phyloP scores from a whole-genome alignment of 2,797 vertebrate genomes.

The Megalops cyprinoides region DNA sequence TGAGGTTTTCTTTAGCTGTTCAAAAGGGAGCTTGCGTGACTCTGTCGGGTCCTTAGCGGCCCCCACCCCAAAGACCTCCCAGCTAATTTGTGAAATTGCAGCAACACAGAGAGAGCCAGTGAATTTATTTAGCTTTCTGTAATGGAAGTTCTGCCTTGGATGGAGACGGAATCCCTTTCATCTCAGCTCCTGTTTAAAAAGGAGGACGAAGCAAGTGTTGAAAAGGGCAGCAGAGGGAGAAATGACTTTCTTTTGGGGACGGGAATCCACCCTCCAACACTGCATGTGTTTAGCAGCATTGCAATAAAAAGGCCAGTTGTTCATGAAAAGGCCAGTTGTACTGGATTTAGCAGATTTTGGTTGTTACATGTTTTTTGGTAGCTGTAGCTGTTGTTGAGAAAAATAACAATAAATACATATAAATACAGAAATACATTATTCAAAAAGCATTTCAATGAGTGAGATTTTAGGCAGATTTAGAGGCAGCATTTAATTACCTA shows the following conservation, averaged over 20 bases:
- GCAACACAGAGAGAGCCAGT: conserved; percentile 13
- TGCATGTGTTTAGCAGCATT: conserved; percentile 15
- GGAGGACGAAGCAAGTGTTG: conserved; percentile 8
- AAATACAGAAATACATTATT: too few species aligned
- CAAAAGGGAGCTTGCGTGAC: conserved; percentile 33
- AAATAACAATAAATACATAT: neutral
- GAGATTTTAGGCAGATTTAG: too few species aligned
- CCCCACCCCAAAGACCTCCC: conserved; percentile 12
- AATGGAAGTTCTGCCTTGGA: neutral
- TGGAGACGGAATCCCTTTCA: conserved; percentile 27
- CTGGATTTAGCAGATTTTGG: neutral
- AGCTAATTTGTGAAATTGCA: conserved; percentile 33
- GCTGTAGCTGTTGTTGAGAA: too few species aligned
- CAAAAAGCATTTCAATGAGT: too few species aligned
- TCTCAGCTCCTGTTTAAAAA: neutral
- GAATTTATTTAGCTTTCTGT: conserved; percentile 36
- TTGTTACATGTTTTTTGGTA: neutral
- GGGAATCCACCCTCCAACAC: conserved; percentile 19
- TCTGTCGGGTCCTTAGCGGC: conserved; percentile 26
- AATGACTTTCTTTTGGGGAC: neutral
- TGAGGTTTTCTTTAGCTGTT: conserved; percentile 24
- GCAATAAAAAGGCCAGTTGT: neutral
- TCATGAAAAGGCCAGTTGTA: neutral
- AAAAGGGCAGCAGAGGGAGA: neutral
- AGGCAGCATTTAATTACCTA: too few species aligned